Evolutionary conservation across 2,888 invertebrate genomes (phyloP).

Genomic region (Pelosia muscerda): DNA sequence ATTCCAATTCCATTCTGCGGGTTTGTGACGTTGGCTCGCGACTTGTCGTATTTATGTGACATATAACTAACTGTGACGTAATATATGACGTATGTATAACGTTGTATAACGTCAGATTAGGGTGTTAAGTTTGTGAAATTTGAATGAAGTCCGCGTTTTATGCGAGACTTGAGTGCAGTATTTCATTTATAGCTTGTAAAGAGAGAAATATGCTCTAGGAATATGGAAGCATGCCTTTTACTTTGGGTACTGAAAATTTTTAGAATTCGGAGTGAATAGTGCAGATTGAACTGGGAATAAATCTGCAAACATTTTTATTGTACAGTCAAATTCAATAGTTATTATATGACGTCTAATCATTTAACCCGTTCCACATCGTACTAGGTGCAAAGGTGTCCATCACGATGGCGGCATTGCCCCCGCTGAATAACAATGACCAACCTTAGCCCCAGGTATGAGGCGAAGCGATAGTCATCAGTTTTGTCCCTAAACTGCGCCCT

Average conservation of each 20-base stretch:
- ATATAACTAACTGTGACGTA: constrained; percentile 28
- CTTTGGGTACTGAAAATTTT: no score
- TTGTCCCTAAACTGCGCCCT: no score
- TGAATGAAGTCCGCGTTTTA: constrained; percentile 3
- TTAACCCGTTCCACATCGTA: no score
- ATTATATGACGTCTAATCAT: no score
- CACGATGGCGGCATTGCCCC: no score
- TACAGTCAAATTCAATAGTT: no score
- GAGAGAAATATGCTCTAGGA: not conserved
- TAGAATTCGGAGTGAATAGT: not conserved
- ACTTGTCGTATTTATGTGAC: constrained; percentile 52
- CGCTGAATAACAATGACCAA: no score
- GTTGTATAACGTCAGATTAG: constrained; percentile 14
- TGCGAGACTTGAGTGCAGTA: not conserved
- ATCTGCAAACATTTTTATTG: not conserved
- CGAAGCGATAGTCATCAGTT: no score
- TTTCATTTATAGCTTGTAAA: constrained; percentile 1
- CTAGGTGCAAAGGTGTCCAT: no score
- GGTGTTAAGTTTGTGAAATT: not conserved
- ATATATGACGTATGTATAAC: constrained; percentile 31
- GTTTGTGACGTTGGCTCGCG: constrained; percentile 42
- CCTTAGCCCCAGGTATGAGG: no score
- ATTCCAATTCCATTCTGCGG: constrained; percentile 56
- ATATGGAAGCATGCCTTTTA: not conserved
- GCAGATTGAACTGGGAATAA: not conserved